These are phyloP conservation scores for Neosilurus mollespiculum DNA, from an alignment of 2,797 vertebrate species.

Conservation along the genomic window DNA sequence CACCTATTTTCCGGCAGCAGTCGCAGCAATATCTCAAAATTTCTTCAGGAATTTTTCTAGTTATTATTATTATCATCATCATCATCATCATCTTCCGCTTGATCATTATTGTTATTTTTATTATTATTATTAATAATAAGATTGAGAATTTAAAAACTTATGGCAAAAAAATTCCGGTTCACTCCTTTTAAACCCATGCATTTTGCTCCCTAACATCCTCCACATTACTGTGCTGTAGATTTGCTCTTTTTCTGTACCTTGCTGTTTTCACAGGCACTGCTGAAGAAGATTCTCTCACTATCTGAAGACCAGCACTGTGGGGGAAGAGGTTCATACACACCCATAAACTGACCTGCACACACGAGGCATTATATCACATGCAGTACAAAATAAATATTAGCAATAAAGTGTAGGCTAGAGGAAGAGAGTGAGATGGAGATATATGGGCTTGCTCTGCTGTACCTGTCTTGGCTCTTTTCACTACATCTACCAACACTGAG, in stretches of 20 bases:
- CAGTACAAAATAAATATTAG: background rate
- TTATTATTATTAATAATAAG: background rate
- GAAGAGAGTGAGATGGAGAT: background rate
- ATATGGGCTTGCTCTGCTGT: background rate
- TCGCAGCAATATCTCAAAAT: too few relatives aligned
- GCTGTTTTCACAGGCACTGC: conserved; percentile 76
- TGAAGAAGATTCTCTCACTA: conserved; percentile 73
- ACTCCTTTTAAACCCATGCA: background rate
- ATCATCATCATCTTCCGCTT: too few relatives aligned
- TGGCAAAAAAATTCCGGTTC: background rate
- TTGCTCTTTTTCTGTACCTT: conserved; percentile 64
- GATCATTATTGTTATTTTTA: too few relatives aligned
- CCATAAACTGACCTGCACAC: conserved; percentile 70
- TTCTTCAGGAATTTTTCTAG: too few relatives aligned
- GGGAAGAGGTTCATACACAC: conserved; percentile 72
- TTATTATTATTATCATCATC: too few relatives aligned
- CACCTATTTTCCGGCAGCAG: too few relatives aligned
- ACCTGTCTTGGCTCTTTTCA: conserved; percentile 70
- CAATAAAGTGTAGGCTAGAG: background rate
- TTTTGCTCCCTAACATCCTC: background rate
- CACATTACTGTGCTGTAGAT: background rate
- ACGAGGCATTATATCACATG: background rate
- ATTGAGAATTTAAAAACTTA: background rate
- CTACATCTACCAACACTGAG: conserved; percentile 70
- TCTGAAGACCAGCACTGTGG: conserved; percentile 79